Conservation (phyloP, 2,113 vertebrate species). For the Hippolais icterina region DNA sequence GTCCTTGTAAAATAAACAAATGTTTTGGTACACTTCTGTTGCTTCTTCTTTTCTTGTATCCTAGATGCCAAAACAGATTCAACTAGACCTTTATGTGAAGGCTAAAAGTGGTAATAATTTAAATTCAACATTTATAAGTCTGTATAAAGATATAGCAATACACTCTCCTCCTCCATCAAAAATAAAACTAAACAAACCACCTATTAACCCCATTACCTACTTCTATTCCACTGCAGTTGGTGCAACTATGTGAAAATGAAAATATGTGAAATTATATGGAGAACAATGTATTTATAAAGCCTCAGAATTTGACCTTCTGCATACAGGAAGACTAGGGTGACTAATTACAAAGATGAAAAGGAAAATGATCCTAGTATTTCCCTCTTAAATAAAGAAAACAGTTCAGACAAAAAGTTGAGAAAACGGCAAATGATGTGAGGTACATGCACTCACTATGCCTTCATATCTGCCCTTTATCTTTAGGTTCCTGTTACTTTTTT, state of each 20-base stretch:
- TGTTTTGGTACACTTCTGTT: background rate
- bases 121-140: background rate
- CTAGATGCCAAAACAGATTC: background rate
- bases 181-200: background rate
- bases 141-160: background rate
- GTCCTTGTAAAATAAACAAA: background rate
- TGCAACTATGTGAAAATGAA: background rate
- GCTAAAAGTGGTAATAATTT: background rate
- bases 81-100: background rate
- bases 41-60: background rate
- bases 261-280: background rate
- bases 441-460: background rate
- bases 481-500: background rate
- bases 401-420: background rate
- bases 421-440: background rate
- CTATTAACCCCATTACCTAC: background rate
- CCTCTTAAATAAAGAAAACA: background rate
- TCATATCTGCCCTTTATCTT: background rate
- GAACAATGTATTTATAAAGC: background rate
- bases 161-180: background rate
- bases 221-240: background rate
- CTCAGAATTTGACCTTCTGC: background rate
- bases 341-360: background rate
- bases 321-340: background rate
- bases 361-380: background rate